Evolutionary conservation across 2,797 vertebrate species (phyloP).

Genomic region (Micromesistius poutassou): DNA sequence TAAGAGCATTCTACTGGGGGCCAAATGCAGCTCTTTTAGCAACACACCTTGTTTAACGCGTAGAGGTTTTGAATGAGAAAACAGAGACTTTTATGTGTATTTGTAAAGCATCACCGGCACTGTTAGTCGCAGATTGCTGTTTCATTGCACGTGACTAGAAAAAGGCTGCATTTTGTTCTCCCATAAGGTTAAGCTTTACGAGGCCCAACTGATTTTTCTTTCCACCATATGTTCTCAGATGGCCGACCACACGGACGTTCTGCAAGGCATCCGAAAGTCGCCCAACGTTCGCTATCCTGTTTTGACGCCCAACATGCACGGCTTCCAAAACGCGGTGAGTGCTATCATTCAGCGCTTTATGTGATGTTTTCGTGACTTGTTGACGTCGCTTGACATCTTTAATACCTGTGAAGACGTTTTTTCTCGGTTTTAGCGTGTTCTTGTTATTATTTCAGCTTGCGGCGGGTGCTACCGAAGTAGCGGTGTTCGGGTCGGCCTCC

Average conservation of each 20-base stretch:
- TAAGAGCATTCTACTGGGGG: background rate
- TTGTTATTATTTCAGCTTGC: conserved; percentile 76
- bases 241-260: conserved; percentile 91
- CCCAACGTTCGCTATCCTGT: conserved; percentile 86
- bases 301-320: conserved; percentile 89
- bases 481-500: conserved; percentile 91
- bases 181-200: background rate
- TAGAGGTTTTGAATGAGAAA: background rate
- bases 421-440: background rate
- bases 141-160: background rate
- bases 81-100: background rate
- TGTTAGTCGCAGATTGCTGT: background rate
- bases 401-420: background rate
- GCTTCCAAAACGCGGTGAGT: conserved; percentile 91
- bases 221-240: conserved; percentile 74
- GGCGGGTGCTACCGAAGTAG: conserved; percentile 90
- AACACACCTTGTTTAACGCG: background rate
- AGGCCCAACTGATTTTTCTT: conserved; percentile 41
- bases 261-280: conserved; percentile 80
- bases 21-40: background rate
- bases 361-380: background rate
- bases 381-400: background rate
- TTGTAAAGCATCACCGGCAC: background rate
- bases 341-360: conserved; percentile 14
- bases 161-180: background rate